phyloP scores from a whole-genome alignment of 1,140 invertebrate genomes.

The Brachionus plicatilis region DNA sequence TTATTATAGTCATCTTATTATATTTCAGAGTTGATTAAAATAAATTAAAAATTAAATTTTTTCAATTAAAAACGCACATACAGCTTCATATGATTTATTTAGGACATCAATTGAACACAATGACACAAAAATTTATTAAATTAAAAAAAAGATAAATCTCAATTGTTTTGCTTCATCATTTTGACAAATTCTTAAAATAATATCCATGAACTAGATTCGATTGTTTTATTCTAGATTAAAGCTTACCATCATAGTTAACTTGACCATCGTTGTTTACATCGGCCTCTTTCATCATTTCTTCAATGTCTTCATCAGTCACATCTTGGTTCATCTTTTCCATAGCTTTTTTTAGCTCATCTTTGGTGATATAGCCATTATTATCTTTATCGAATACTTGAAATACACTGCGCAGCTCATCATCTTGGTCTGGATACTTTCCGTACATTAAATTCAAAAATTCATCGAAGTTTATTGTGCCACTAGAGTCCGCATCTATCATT shows the following conservation, averaged over 20 bases:
- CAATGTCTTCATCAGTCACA: conserved; percentile 29
- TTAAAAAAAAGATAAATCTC: background rate
- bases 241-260: conserved; percentile 31
- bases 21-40: too few species aligned
- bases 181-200: conserved; percentile 11
- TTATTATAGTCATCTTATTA: too few species aligned
- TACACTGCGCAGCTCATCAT: background rate
- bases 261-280: conserved; percentile 31
- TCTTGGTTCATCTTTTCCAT: conserved; percentile 20
- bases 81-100: background rate
- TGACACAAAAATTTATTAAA: background rate
- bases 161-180: conserved; percentile 15
- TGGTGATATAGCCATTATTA: conserved; percentile 28
- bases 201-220: background rate
- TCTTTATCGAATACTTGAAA: conserved; percentile 35
- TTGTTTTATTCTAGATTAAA: background rate
- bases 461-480: conserved; percentile 23
- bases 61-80: too few species aligned
- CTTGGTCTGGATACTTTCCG: background rate
- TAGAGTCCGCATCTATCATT: conserved; percentile 13
- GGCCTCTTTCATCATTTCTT: conserved; percentile 36
- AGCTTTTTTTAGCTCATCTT: conserved; percentile 20
- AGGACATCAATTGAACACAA: background rate
- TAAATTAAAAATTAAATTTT: too few species aligned
- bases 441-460: conserved; percentile 31